Base-by-base conservation (phyloP, 1,140 invertebrate genomes). In the Drosophila trapezifrons region DNA sequence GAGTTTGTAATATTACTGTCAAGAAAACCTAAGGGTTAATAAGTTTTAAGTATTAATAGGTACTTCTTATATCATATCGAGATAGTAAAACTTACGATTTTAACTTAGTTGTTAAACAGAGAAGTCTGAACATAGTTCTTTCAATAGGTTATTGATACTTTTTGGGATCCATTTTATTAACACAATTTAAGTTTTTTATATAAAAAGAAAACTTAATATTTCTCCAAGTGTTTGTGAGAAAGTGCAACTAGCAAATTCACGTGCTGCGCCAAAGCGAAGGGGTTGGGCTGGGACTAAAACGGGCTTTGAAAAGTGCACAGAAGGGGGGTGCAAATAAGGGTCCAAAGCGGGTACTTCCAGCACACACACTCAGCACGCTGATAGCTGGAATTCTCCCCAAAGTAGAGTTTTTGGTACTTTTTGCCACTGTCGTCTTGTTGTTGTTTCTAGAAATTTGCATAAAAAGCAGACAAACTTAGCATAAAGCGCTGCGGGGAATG, bases 401-500 rank as follows among this genome's bases (percentile, higher is more conserved):
- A 71, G 66, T 47, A 47, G 65, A 58, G 65, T 57, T 71, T 57
- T 71, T n/a, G 32, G 64, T 59, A 46, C 42, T 70, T 38, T 42
- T 35, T 29, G 40, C 49, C 46, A 32, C 62, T 76, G 47, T 42
- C 60, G 35, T 55, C 64, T 49, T 70, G 25, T 60, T 77, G 74
- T 76, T 75, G 74, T 76, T 84, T 60, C 63, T 46, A 47, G 38
- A 85, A 85, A 77, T 85, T 85, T 85, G 82, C 81, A 85, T 85
- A 85, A 78, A 85, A 67, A 73, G 74, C 74, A 80, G 69, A 69
- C 52, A 69, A 76, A 76, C 63, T 76, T 69, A 60, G 73, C 74
- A 76, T 59, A 76, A 72, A 72, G 66, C 43, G 69, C 69, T 20
- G 69, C 72, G 59, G 60, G 70, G 62, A 76, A 22, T 38, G 46